These are phyloP conservation scores for Chelmon rostratus DNA, from an alignment of 2,797 vertebrate genomes.

Conservation along the genomic window DNA sequence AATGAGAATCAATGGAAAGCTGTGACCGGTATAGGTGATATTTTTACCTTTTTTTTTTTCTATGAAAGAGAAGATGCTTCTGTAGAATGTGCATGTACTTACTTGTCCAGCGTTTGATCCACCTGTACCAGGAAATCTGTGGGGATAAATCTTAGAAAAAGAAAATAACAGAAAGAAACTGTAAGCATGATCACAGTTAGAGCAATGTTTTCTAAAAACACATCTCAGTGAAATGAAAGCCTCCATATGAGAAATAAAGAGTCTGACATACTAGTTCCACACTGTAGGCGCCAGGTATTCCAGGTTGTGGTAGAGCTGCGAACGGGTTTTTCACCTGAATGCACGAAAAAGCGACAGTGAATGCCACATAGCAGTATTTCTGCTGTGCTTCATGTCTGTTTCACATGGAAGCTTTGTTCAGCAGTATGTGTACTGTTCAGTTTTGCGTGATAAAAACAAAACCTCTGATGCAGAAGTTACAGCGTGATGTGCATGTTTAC, in stretches of 20 bases:
- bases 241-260: background rate
- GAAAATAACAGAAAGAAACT: background rate
- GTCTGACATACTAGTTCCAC: conserved; percentile 81
- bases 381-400: background rate
- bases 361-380: background rate
- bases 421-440: too few species aligned
- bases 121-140: conserved; percentile 61
- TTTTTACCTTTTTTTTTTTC: background rate
- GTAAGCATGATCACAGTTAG: background rate
- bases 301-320: conserved; percentile 63
- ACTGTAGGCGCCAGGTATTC: conserved; percentile 75
- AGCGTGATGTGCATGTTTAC: conserved; percentile 51
- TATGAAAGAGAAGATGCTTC: background rate
- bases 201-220: background rate
- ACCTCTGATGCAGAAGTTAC: background rate
- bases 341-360: background rate
- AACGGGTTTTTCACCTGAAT: conserved; percentile 68
- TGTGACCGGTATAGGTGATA: background rate
- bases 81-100: conserved; percentile 8
- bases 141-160: conserved; percentile 77
- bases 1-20: background rate
- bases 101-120: conserved; percentile 72
- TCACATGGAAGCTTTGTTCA: background rate
- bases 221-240: background rate
- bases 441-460: background rate